Conservation (phyloP, 2,888 invertebrate species). For the Dysmachus trigonus region DNA sequence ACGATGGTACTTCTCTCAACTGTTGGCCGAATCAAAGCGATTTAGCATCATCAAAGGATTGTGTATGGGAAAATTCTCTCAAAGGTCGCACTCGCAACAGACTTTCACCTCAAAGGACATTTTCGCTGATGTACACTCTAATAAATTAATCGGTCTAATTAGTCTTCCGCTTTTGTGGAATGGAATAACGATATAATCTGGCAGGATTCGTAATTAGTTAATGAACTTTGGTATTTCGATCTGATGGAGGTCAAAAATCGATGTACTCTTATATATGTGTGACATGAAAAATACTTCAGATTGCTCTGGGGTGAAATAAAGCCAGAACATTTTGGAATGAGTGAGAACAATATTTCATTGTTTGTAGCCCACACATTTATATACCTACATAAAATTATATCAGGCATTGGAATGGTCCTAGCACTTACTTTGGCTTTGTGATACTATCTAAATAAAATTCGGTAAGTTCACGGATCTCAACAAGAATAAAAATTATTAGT, state of each 20-base stretch:
- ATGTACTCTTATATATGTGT: background rate
- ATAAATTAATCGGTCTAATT: background rate
- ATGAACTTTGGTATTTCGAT: background rate
- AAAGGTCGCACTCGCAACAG: background rate
- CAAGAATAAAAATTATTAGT: too few species aligned
- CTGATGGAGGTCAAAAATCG: background rate
- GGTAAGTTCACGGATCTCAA: too few species aligned
- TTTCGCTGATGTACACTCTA: background rate
- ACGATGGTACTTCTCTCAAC: background rate
- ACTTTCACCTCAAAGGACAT: background rate
- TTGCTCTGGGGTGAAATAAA: background rate
- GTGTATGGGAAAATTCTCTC: background rate
- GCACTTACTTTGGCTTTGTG: too few species aligned
- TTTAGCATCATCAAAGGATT: background rate
- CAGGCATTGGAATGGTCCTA: too few species aligned
- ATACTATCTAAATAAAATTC: too few species aligned
- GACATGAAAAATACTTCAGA: background rate
- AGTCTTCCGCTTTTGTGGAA: background rate
- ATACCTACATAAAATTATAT: too few species aligned
- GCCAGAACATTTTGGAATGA: background rate
- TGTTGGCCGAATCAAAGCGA: background rate
- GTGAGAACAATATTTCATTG: background rate
- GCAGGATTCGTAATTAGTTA: background rate
- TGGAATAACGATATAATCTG: background rate
- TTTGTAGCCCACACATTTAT: too few species aligned